Evolutionary conservation across 2,797 vertebrate genomes (phyloP).

Genomic region (Sebastes hubbsi): DNA sequence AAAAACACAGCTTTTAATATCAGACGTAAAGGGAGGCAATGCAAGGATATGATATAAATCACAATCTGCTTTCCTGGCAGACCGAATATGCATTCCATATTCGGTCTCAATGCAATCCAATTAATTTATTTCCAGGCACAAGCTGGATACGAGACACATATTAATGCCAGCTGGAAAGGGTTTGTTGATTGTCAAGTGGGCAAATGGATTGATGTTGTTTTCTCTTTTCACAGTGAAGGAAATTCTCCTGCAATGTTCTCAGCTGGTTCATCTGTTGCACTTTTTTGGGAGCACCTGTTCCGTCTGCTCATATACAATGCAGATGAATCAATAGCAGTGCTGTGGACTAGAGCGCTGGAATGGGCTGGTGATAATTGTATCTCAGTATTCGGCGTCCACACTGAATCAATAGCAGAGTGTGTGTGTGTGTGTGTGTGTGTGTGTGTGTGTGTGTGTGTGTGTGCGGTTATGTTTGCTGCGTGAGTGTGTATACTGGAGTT

Average conservation of each 20-base stretch:
- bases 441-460: background rate
- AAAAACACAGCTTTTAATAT: background rate
- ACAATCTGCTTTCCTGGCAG: background rate
- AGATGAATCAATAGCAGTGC: slow-evolving; percentile 21
- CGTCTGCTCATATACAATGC: slow-evolving; percentile 21
- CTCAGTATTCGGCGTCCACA: slow-evolving; percentile 25
- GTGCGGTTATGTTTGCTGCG: background rate
- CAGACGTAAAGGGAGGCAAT: background rate
- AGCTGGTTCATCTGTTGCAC: background rate
- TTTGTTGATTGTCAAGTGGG: slow-evolving; percentile 41
- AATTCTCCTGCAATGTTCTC: background rate
- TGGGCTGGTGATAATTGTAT: slow-evolving; percentile 34
- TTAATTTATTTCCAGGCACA: slow-evolving; percentile 9
- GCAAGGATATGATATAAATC: background rate
- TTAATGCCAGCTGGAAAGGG: slow-evolving; percentile 17
- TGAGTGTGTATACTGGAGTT: background rate
- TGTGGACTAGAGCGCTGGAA: background rate
- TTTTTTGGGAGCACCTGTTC: slow-evolving; percentile 12
- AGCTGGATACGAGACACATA: slow-evolving; percentile 2
- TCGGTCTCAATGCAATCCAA: slow-evolving; percentile 17
- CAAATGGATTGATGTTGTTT: slow-evolving; percentile 27
- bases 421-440: background rate
- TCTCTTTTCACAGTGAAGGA: slow-evolving; percentile 13
- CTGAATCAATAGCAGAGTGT: slow-evolving; percentile 10
- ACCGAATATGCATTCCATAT: background rate